Evolutionary conservation across 1,140 invertebrate species (phyloP).

Genomic region (Diplogasteroides magnus): DNA sequence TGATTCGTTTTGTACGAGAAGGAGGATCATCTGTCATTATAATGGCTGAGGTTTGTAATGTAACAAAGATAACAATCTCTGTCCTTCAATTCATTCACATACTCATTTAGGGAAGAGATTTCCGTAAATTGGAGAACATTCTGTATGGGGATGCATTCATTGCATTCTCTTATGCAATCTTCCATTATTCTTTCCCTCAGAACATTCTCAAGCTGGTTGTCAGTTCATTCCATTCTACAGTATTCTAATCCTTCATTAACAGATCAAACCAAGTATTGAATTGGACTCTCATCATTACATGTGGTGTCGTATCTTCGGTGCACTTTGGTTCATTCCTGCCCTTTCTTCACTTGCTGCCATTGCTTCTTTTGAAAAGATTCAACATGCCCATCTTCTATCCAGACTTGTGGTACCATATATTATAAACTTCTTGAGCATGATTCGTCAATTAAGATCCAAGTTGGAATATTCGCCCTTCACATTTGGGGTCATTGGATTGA

Average conservation of each 20-base stretch:
- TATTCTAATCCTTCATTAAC: constrained; percentile 8
- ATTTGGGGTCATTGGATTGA: constrained; percentile 34
- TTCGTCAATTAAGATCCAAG: constrained; percentile 27
- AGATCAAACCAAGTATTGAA: constrained; percentile 30
- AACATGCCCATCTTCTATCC: constrained; percentile 1
- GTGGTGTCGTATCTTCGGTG: constrained; percentile 35
- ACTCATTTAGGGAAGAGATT: constrained; percentile 15
- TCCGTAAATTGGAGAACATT: constrained; percentile 27
- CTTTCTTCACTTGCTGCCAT: constrained; percentile 22
- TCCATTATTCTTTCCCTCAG: constrained; percentile 35
- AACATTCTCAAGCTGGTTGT: constrained; percentile 37
- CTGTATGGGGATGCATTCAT: constrained; percentile 28
- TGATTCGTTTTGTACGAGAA: constrained; percentile 11
- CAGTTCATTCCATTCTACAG: background rate
- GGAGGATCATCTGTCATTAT: background rate
- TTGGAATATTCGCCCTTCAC: constrained; percentile 30
- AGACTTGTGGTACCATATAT: background rate
- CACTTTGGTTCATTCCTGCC: constrained; percentile 20
- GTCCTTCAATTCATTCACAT: background rate
- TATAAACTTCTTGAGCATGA: background rate
- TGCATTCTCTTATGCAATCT: constrained; percentile 18
- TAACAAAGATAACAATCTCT: background rate
- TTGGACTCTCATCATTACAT: constrained; percentile 31
- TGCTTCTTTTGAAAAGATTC: constrained; percentile 6
- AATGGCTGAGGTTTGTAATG: too few relatives aligned